Evolutionary conservation across 2,797 vertebrate species (phyloP), one percentile per base, ranked within the genome.

Genomic region (Paedocypris micromegethes): DNA sequence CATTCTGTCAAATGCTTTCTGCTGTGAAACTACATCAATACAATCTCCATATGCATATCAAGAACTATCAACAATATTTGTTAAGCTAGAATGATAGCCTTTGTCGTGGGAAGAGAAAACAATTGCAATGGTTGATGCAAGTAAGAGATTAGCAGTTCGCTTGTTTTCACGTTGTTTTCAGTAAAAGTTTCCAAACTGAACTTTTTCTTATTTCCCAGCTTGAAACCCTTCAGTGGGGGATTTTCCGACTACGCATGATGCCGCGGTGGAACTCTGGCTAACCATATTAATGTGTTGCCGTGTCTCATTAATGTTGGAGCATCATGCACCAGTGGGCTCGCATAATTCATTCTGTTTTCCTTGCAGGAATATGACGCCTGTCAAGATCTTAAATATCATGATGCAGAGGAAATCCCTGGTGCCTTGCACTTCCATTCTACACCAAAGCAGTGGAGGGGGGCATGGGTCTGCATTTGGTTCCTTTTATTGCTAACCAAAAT

Each of bases 281-380:
- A 58, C 41, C 45, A 58, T 37, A 48, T 74, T 72, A 72, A 69
- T 76, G 72, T 51, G 58, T 78, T 42, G 53, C 60, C 72, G 37
- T 66, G 61, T 81, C 81, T 80, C 75, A 82, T 84, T 84, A 79
- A 82, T 83, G 83, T 78, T 80, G 74, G 49, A 78, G 78, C 76
- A 79, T 7, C 57, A 65, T 45, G 49, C 69, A 74, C 52, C 43
- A 45, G 7, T 65, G 75, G 74, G 53, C 72, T 74, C 72, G 47
- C 64, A 60, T 73, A 83, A 70, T 80, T 80, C 68, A 77, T 72
- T 46, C 59, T 72, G 70, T 64, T 52, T 43, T 78, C 62, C 64
- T 64, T 74, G 73, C 79, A 66, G 78, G 72, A 73, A 78, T 76
- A 69, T 80, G 84, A 85, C 83, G 86, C 83, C 83, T 86, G 85